Evolutionary conservation across 2,113 vertebrate species (phyloP).

Genomic region (Vidua macroura): DNA sequence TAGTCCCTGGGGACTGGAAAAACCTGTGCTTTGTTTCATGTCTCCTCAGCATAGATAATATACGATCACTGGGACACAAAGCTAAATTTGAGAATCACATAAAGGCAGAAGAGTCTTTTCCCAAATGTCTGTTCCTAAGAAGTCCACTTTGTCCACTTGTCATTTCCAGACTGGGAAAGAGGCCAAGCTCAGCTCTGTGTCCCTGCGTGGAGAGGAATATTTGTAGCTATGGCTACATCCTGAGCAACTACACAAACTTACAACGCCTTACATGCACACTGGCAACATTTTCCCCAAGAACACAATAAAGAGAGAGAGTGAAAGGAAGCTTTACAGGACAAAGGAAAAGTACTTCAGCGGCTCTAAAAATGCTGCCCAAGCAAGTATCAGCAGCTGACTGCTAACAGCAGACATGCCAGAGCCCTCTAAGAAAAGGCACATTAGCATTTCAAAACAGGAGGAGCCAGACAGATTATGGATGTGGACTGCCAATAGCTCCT

Average conservation of each 20-base stretch:
- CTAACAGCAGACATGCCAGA: not conserved
- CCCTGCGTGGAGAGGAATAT: not conserved
- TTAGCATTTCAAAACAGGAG: not conserved
- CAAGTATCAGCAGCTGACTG: not conserved
- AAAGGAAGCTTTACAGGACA: not conserved
- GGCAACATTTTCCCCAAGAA: not conserved
- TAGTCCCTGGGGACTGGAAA: not conserved
- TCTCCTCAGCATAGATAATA: not conserved
- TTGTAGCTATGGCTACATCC: slow-evolving; percentile 8
- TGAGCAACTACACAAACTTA: not conserved
- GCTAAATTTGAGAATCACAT: not conserved
- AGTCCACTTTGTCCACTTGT: not conserved
- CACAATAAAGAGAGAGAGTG: not conserved
- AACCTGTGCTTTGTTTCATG: not conserved
- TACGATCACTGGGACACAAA: not conserved
- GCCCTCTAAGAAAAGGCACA: not conserved
- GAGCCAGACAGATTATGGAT: not conserved
- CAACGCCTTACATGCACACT: not conserved
- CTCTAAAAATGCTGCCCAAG: not conserved
- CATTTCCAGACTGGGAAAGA: not conserved
- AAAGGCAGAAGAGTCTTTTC: not conserved
- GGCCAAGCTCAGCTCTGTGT: not conserved
- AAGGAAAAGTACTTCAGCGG: not conserved
- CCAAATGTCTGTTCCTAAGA: not conserved
- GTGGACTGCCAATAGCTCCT: not conserved